These are phyloP conservation scores for Molossus alvarezi DNA, from an alignment of 2,797 vertebrate genomes.

Conservation along the genomic window DNA sequence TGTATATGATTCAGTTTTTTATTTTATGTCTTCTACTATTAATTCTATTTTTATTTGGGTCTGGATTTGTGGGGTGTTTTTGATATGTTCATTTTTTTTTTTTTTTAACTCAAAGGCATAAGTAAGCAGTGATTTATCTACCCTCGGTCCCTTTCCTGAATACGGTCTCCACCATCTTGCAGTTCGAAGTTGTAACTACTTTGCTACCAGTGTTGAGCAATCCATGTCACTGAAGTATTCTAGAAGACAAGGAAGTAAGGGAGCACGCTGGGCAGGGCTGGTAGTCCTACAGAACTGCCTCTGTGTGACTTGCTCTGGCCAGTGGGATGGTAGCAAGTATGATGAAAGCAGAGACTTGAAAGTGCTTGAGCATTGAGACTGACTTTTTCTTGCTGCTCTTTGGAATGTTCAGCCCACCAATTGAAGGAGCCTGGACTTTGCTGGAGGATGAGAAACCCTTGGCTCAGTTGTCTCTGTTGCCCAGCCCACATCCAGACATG, in stretches of 20 bases:
- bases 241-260: neutral
- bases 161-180: neutral
- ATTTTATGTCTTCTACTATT: slow-evolving; percentile 44
- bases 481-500: neutral
- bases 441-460: neutral
- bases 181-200: slow-evolving; percentile 37
- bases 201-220: neutral
- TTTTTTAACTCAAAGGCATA: neutral
- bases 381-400: slow-evolving; percentile 27
- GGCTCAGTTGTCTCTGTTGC: neutral
- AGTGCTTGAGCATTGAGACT: neutral
- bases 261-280: neutral
- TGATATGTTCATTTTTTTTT: neutral
- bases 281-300: neutral
- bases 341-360: slow-evolving; percentile 25
- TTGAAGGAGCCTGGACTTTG: neutral
- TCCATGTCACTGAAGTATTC: neutral
- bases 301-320: neutral
- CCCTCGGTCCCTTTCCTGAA: neutral
- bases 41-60: neutral
- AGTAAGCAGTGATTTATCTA: neutral
- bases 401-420: neutral
- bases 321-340: neutral
- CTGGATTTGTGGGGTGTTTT: neutral
- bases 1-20: slow-evolving; percentile 5